Conservation (phyloP, 1,140 invertebrate genomes). For the Anagrus nilaparvatae region DNA sequence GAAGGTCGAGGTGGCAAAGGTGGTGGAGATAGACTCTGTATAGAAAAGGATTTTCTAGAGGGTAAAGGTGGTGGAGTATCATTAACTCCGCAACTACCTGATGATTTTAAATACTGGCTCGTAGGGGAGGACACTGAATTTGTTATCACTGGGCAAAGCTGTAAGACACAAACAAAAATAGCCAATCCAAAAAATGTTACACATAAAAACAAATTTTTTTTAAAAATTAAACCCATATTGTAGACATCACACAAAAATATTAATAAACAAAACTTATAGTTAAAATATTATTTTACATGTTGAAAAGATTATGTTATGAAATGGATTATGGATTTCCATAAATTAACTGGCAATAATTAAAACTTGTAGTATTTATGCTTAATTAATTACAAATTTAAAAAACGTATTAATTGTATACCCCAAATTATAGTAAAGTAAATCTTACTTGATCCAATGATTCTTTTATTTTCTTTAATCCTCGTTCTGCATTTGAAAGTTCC, state of each 20-base stretch:
- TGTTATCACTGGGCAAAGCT: constrained; percentile 44
- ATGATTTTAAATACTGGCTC: constrained; percentile 34
- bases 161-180: constrained; percentile 40
- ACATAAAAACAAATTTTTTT: constrained; percentile 5
- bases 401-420: no score
- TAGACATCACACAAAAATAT: no score
- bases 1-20: constrained; percentile 38
- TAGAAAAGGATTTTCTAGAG: constrained; percentile 45
- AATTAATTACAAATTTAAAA: no score
- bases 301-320: no score
- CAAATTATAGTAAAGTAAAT: no score
- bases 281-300: no score
- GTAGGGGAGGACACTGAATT: constrained; percentile 37
- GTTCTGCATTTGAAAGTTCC: constrained; percentile 50
- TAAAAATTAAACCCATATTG: no score
- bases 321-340: no score
- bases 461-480: constrained; percentile 51
- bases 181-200: not conserved
- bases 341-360: no score
- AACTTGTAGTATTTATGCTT: no score
- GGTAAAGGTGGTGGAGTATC: constrained; percentile 50
- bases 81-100: constrained; percentile 29
- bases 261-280: no score
- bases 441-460: constrained; percentile 40
- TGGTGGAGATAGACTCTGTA: constrained; percentile 39